phyloP scores from a whole-genome alignment of 2,113 vertebrate species.

The Anolis sagrei region DNA sequence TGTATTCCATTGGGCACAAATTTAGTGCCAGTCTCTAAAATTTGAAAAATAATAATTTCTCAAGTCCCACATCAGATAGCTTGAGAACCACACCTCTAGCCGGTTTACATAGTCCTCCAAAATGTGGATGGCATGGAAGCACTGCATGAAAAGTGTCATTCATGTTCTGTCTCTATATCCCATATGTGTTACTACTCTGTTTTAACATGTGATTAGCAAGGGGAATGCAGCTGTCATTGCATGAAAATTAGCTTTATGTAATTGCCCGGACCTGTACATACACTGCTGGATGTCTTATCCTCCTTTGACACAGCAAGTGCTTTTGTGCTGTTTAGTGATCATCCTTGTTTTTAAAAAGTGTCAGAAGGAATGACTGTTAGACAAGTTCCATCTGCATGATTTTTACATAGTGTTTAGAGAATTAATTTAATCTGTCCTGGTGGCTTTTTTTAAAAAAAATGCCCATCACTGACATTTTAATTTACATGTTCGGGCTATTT shows the following conservation, averaged over 20 bases:
- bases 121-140: neutral
- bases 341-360: neutral
- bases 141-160: neutral
- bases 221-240: neutral
- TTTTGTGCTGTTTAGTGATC: neutral
- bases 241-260: constrained; percentile 30
- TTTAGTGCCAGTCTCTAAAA: too few species aligned
- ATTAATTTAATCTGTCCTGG: neutral
- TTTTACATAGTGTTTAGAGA: neutral
- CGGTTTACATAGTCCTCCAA: neutral
- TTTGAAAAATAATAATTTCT: too few species aligned
- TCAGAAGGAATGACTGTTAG: neutral
- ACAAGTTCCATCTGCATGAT: neutral
- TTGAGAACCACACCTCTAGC: too few species aligned
- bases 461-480: neutral
- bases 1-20: too few species aligned
- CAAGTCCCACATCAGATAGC: too few species aligned
- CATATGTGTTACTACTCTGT: neutral
- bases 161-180: neutral
- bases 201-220: neutral
- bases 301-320: neutral
- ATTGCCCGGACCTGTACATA: neutral
- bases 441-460: too few species aligned
- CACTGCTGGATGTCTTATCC: neutral
- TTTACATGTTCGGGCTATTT: neutral